A percentile compares a stretch with the other conserved stretches of the same genome.
These are phyloP conservation scores for Erebia palarica DNA, from an alignment of 2,888 invertebrate genomes.

Conservation along the genomic window DNA sequence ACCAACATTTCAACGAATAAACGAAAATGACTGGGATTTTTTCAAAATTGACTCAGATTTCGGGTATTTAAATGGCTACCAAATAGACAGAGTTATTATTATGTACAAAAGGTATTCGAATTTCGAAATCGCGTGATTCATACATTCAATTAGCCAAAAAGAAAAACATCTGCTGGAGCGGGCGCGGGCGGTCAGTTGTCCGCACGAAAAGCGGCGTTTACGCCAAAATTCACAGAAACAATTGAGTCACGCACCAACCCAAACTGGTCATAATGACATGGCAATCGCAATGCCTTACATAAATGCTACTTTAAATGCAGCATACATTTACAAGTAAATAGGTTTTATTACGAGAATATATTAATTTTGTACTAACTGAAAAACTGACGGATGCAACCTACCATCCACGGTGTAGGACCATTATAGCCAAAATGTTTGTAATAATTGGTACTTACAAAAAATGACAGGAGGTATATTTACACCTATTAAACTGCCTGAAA, in stretches of 20 bases:
- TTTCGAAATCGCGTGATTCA: slow-evolving; percentile 27
- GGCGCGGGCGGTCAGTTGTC: slow-evolving; percentile 16
- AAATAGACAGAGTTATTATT: background rate
- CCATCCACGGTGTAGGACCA: background rate
- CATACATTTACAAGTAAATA: slow-evolving; percentile 13
- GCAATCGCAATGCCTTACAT: slow-evolving; percentile 36
- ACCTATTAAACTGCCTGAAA: too few relatives aligned
- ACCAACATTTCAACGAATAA: too few relatives aligned
- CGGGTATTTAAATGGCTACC: background rate
- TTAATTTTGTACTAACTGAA: background rate
- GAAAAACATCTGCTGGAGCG: slow-evolving; percentile 27
- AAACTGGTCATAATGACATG: slow-evolving; percentile 36
- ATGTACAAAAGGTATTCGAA: background rate
- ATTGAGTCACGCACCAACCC: slow-evolving; percentile 36
- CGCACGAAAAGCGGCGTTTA: slow-evolving; percentile 21
- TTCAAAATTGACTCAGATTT: background rate
- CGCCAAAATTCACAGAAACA: slow-evolving; percentile 34
- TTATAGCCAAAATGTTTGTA: background rate
- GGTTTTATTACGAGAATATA: background rate
- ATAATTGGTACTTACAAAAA: too few relatives aligned
- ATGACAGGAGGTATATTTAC: too few relatives aligned
- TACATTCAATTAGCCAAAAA: slow-evolving; percentile 25
- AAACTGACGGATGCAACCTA: background rate
- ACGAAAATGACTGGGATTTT: too few relatives aligned
- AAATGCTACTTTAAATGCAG: slow-evolving; percentile 42